Percentiles rank a stretch among this genome's conserved stretches.
Evolutionary conservation across 2,113 vertebrate species (phyloP).

Genomic region (Cavia porcellus): DNA sequence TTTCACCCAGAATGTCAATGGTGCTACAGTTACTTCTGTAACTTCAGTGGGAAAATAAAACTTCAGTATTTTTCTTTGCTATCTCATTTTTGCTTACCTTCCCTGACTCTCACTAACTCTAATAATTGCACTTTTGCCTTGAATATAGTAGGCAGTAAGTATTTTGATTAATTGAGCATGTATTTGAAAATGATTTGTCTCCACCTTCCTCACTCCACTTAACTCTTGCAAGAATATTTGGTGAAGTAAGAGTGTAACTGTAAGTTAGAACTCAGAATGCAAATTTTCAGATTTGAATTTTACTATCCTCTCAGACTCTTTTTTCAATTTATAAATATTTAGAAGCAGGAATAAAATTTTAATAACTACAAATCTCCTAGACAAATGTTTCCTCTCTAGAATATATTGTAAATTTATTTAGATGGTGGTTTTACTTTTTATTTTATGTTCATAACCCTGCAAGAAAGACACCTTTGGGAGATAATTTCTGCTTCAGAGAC

Average conservation of each 20-base stretch:
- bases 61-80: background rate
- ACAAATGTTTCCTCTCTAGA: constrained; percentile 6
- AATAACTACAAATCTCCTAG: constrained; percentile 30
- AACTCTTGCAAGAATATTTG: constrained; percentile 27
- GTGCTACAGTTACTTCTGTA: background rate
- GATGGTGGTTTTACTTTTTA: constrained; percentile 47
- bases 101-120: background rate
- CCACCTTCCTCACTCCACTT: fast-evolving
- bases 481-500: constrained; percentile 46
- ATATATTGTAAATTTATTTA: constrained; percentile 33
- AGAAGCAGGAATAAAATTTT: constrained; percentile 44
- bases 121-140: background rate
- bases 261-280: constrained; percentile 50
- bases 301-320: background rate
- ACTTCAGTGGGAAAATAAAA: background rate
- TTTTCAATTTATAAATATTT: constrained; percentile 46
- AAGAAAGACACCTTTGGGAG: constrained; percentile 55
- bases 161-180: background rate
- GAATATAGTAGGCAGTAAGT: background rate
- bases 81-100: background rate
- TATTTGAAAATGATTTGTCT: background rate
- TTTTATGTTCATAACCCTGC: constrained; percentile 10
- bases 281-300: constrained; percentile 12
- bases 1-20: background rate
- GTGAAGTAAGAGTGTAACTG: background rate